Conservation (phyloP, 2,797 vertebrate species). For the Onychomys leucogaster region DNA sequence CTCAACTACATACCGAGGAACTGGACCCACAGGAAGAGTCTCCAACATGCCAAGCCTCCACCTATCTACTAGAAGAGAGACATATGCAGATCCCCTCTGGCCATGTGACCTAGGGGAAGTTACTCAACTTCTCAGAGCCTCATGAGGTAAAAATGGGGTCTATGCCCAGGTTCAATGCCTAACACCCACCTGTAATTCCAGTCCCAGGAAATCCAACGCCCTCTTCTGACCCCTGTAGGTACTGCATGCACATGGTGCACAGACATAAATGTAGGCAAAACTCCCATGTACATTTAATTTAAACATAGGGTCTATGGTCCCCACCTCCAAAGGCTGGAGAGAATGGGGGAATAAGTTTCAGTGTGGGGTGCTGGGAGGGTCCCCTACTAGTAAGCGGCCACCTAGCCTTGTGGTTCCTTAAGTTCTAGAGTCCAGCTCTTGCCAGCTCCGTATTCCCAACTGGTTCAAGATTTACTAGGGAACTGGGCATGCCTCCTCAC, state of each 20-base stretch:
- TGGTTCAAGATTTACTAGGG: not conserved
- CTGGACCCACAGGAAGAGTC: not conserved
- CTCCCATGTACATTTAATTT: not conserved
- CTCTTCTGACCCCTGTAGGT: not conserved
- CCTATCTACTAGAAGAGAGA: not conserved
- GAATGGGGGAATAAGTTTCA: fast-evolving
- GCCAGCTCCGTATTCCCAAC: not conserved
- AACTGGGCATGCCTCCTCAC: fast-evolving
- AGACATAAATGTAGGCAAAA: not conserved
- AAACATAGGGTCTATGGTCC: not conserved
- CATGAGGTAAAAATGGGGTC: not conserved
- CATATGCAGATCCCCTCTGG: not conserved
- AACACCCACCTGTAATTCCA: not conserved
- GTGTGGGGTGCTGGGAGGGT: not conserved
- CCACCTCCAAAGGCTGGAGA: not conserved
- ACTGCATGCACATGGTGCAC: not conserved
- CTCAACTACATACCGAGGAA: not conserved
- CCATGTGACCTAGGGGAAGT: not conserved
- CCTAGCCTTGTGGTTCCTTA: not conserved
- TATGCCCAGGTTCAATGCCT: not conserved
- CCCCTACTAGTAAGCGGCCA: not conserved
- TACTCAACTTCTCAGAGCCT: not conserved
- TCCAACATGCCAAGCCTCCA: not conserved
- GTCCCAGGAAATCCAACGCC: not conserved
- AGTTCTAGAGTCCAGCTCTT: fast-evolving